phyloP scores from a whole-genome alignment of 2,797 vertebrate species.

The Lates japonicus region DNA sequence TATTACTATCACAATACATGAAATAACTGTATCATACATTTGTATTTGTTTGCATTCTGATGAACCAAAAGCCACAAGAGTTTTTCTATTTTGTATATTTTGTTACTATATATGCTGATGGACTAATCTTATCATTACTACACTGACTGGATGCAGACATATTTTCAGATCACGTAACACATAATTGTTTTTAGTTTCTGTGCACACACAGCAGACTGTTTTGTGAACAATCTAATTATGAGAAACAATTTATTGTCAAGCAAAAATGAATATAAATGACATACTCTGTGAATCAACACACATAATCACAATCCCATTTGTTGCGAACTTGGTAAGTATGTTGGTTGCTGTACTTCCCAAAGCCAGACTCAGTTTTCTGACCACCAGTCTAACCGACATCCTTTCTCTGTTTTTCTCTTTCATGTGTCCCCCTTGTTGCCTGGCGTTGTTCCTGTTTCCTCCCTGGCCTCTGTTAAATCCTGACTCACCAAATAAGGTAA shows the following conservation, averaged over 20 bases:
- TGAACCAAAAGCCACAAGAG: neutral
- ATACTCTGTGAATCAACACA: conserved; percentile 16
- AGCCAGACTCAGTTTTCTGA: conserved; percentile 45
- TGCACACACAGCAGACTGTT: conserved; percentile 2
- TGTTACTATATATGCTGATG: neutral
- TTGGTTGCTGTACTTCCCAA: conserved; percentile 36
- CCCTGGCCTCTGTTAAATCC: conserved; percentile 36
- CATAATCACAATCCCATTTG: conserved; percentile 8
- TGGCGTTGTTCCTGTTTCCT: conserved; percentile 49
- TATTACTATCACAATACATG: neutral
- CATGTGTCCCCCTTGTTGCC: conserved; percentile 66
- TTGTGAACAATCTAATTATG: neutral
- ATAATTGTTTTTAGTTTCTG: neutral
- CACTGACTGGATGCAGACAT: neutral
- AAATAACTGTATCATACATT: neutral
- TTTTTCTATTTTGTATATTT: neutral
- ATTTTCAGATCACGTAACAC: neutral
- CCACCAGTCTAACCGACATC: conserved; percentile 72
- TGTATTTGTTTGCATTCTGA: neutral
- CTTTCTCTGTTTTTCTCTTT: conserved; percentile 71
- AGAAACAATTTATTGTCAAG: neutral
- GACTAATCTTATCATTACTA: neutral
- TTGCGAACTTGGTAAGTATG: conserved; percentile 78
- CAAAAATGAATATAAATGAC: neutral
- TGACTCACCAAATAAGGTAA: conserved; percentile 83